Evolutionary conservation across 2,797 vertebrate genomes (phyloP), one percentile per base, ranked within the genome.

Genomic region (Oryzias dopingdopingensis): DNA sequence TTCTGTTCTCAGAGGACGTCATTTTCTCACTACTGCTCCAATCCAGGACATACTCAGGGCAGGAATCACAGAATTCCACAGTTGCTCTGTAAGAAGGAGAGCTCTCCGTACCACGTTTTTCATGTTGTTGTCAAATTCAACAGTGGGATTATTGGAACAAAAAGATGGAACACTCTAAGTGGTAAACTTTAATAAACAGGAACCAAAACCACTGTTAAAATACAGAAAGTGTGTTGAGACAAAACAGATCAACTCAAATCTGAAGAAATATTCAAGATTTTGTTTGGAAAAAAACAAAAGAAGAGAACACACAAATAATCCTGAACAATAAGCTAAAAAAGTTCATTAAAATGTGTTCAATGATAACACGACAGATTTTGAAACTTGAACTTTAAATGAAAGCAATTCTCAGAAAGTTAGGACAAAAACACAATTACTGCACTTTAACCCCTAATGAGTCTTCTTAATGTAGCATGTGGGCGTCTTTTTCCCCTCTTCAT

Each of bases 21-120:
- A 79, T 80, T 81, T 81, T 86, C 74, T 83, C 86, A 82, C 77
- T 65, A 53, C 70, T 65, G 67, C 72, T 76, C 51, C 66, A 82
- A 80, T 70, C 70, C 66, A 48, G 64, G 22, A 63, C 70, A 55
- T 73, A 80, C 45, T 48, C 60, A 32, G 53, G 67, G 62, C 77
- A 72, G 49, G 67, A 77, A 59, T 74, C 67, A 58, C 62, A 66
- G 67, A 77, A 76, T 74, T 70, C 78, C 76, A 68, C 59, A 79
- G 62, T 67, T 49, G 22, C 52, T 62, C 32, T 68, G 78, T 64
- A 59, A 73, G 63, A 72, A 45, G 76, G 60, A 67, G 64, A 46
- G 56, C 42, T 65, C 69, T 72, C 55, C 22, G 58, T 66, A 18
- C 49, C 17, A 32, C 55, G 53, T 49, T 8, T 65, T 58, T 22